These are phyloP conservation scores for Lymantria monacha DNA, from an alignment of 2,888 invertebrate species.

Conservation along the genomic window DNA sequence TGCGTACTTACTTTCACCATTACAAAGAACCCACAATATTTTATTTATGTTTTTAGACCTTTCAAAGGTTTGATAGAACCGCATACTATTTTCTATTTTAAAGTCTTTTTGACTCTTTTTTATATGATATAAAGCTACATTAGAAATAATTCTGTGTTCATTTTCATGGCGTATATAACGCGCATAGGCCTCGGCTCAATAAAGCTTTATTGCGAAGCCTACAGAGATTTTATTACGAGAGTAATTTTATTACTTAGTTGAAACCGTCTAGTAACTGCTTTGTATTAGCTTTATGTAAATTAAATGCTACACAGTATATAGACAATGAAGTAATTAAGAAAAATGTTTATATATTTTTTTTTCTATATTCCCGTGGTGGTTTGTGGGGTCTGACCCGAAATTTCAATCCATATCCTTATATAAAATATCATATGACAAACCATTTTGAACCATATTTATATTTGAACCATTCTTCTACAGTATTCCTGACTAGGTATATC, in stretches of 20 bases:
- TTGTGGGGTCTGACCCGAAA: too few relatives aligned
- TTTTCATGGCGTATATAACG: conserved; percentile 6
- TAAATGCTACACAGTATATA: neutral
- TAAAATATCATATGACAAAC: too few relatives aligned
- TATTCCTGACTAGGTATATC: neutral
- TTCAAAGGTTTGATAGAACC: too few relatives aligned
- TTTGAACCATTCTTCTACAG: too few relatives aligned
- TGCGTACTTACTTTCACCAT: too few relatives aligned
- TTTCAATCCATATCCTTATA: too few relatives aligned
- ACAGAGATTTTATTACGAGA: conserved; percentile 16
- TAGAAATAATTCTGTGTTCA: conserved; percentile 8
- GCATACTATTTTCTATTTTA: too few relatives aligned
- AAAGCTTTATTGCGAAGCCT: conserved; percentile 17
- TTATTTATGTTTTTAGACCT: neutral
- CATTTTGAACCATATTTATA: too few relatives aligned
- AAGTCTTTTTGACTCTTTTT: conserved; percentile 1
- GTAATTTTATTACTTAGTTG: conserved; percentile 20
- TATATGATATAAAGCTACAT: conserved; percentile 6
- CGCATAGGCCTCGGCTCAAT: conserved; percentile 6
- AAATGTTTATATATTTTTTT: neutral
- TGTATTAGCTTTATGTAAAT: conserved; percentile 17
- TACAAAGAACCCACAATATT: neutral
- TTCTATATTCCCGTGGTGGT: conserved; percentile 3
- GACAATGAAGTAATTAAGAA: neutral
- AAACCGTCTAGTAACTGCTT: conserved; percentile 15